Base-by-base conservation (phyloP, 2,797 vertebrate species). In the Centroberyx gerrardi region DNA sequence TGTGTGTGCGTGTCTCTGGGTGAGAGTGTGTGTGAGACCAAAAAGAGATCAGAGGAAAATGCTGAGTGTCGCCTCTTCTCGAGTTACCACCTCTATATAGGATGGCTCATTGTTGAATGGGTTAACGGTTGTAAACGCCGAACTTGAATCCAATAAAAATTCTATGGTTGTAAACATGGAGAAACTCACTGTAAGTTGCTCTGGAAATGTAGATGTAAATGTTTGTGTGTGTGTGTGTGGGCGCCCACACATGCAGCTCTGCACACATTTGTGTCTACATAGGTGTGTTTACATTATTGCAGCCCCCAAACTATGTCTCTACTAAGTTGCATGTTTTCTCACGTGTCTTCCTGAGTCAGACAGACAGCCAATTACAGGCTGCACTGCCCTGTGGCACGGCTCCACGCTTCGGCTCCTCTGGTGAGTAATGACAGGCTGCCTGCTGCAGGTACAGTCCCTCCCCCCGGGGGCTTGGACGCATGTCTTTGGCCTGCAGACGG, bases 351-450 rank as follows among this genome's bases (percentile, higher is more conserved):
- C 13, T 74, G 62, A 68, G 68, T 71, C 67, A 68, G 62, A 68
- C 17, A 2, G 15, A 51, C 67, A 87, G 62, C 17, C 62, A 76
- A 68, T 82, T 84, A 70, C 72, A 79, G 72, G 59, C 60, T 68
- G 58, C 27, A 3, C 56, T 60, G 56, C 60, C 63, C 61, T 9
- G 63, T 48, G 51, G 61, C 51, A 18, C 2, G 1, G 63, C 74
- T 68, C 56, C 44, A 48, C 18, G 56, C 56, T 72, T 68, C 27
- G 18, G 42, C 54, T 65, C 52, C 73, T 76, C 79, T 69, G 59
- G 51, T 88, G 72, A 83, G 14, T 91, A 86, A 90, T 84, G 73
- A 90, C 74, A 82, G 67, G 71, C 61, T 80, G 66, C 52, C 46
- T 55, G 56, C 68, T 67, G 40, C 81, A 85, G 88, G 83, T 80